phyloP scores from a whole-genome alignment of 2,113 vertebrate species.

The Odocoileus virginianus region DNA sequence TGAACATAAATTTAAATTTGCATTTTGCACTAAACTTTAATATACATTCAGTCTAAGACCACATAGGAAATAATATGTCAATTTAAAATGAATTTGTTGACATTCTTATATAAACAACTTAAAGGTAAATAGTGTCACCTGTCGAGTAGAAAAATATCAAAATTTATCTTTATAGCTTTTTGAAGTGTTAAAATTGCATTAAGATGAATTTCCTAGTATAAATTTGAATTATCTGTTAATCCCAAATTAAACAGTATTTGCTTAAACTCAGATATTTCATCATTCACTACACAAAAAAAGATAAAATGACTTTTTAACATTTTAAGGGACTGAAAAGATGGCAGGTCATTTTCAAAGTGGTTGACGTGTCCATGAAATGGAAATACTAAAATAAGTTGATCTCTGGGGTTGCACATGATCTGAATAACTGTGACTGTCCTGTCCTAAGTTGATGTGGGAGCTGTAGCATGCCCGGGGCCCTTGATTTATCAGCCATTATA shows the following conservation, averaged over 20 bases:
- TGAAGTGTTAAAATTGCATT: background rate
- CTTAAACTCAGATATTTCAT: background rate
- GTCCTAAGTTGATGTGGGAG: background rate
- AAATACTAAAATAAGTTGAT: background rate
- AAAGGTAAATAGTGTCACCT: background rate
- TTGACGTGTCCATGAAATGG: background rate
- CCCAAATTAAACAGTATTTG: background rate
- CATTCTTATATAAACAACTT: background rate
- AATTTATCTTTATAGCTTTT: background rate
- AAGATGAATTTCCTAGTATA: background rate
- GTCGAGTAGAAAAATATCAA: background rate
- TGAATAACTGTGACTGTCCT: background rate
- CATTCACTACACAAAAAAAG: background rate
- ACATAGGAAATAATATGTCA: background rate
- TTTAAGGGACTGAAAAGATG: background rate
- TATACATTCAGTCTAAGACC: background rate
- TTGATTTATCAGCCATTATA: background rate
- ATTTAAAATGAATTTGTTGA: constrained; percentile 25
- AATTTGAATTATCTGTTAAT: background rate
- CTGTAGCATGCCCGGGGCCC: background rate
- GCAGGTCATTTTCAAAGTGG: constrained; percentile 7
- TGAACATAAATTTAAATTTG: background rate
- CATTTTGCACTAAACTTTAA: background rate
- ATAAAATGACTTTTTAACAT: background rate
- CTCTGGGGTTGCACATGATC: background rate